A percentile compares a stretch with the other conserved stretches of the same genome.
Conservation (phyloP, 2,888 invertebrate species). For the Eueremaeus valkanovi region DNA sequence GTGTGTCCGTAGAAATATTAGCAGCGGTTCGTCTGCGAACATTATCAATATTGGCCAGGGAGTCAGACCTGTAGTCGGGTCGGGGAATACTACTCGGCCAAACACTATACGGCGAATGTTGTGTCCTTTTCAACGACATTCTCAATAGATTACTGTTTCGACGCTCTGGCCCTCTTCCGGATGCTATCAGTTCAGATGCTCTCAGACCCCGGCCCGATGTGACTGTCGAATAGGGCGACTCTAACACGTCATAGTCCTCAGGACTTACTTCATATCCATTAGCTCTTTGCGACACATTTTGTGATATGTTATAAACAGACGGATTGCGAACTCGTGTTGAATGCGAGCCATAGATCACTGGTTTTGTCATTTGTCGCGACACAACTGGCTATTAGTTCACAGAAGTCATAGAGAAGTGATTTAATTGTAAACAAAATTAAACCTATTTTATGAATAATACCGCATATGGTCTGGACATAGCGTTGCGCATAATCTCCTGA, state of each 20-base stretch:
- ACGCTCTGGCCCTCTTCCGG: neutral
- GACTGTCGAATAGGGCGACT: neutral
- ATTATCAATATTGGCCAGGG: neutral
- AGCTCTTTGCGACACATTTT: neutral
- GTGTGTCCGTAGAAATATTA: neutral
- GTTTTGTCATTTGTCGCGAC: conserved; percentile 33
- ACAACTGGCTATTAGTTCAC: conserved; percentile 14
- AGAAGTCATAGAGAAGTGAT: neutral
- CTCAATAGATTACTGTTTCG: neutral
- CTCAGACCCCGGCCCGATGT: neutral
- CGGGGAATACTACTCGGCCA: conserved; percentile 30
- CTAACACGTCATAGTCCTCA: neutral
- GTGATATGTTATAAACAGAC: neutral
- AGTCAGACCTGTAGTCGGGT: neutral
- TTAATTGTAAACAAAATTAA: neutral
- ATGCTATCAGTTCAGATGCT: neutral
- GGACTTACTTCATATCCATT: neutral
- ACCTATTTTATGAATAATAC: neutral
- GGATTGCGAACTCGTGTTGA: no score
- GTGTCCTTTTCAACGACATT: conserved; percentile 16
- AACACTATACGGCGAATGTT: conserved; percentile 33
- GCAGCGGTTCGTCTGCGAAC: neutral
- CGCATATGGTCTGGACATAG: conserved; percentile 15
- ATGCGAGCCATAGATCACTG: neutral
- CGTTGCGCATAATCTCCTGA: neutral